phyloP scores from a whole-genome alignment of 2,797 vertebrate genomes.

The Pseudochirops cupreus region DNA sequence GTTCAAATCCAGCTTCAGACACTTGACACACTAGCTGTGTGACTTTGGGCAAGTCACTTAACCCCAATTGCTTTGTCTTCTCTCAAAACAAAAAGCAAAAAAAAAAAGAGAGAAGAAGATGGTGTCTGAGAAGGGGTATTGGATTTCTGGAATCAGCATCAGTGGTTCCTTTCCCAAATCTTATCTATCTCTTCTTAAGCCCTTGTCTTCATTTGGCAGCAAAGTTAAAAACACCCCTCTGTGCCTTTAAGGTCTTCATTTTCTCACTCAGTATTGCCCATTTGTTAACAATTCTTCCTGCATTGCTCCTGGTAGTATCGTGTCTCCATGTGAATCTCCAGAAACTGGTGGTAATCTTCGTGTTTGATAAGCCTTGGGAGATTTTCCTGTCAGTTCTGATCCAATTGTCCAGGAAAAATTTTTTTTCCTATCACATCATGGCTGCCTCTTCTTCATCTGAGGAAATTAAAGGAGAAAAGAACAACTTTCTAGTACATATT shows the following conservation, averaged over 20 bases:
- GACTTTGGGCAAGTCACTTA: too few species aligned
- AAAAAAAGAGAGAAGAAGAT: not conserved
- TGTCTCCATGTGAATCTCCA: not conserved
- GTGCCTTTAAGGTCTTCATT: not conserved
- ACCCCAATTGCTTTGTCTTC: too few species aligned
- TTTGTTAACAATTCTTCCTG: not conserved
- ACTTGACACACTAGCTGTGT: too few species aligned
- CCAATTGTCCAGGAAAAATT: not conserved
- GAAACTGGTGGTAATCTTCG: not conserved
- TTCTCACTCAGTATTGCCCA: not conserved
- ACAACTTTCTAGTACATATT: not conserved
- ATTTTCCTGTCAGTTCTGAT: not conserved
- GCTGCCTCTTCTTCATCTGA: not conserved
- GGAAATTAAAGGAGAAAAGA: not conserved
- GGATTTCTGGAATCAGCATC: not conserved
- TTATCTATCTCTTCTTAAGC: not conserved
- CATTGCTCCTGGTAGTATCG: not conserved
- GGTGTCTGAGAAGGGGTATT: not conserved
- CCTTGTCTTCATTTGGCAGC: too few species aligned
- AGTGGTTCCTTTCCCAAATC: not conserved
- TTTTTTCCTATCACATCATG: not conserved
- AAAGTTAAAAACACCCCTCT: not conserved
- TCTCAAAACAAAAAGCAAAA: too few species aligned
- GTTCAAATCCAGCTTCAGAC: too few species aligned
- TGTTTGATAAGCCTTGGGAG: not conserved